Evolutionary conservation across 37 sponge, comb jelly and placozoan genomes (phyloP).

Genomic region (Ephydatia muelleri): DNA sequence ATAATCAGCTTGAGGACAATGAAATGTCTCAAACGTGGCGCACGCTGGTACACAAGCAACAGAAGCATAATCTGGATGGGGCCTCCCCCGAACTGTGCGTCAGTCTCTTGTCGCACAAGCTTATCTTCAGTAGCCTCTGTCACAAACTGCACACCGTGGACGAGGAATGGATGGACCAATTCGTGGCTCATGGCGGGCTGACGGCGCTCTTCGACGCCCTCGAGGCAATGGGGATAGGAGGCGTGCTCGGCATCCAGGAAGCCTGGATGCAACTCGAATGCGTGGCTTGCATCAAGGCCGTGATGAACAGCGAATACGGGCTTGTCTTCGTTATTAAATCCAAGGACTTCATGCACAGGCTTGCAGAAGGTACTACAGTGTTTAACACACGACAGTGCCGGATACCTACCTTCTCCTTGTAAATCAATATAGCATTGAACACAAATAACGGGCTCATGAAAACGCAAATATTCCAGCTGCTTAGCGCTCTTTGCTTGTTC

Average conservation of each 20-base stretch:
- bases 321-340: slow-evolving; percentile 73
- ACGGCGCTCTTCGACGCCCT: slow-evolving; percentile 83
- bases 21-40: too few relatives aligned
- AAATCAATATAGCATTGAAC: slow-evolving; percentile 66
- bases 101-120: slow-evolving; percentile 46
- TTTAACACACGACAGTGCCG: background rate
- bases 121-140: slow-evolving; percentile 72
- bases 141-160: slow-evolving; percentile 58
- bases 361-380: background rate
- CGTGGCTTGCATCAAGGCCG: slow-evolving; percentile 78
- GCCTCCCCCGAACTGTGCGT: slow-evolving; percentile 83
- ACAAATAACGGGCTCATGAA: slow-evolving; percentile 90
- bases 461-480: slow-evolving; percentile 87
- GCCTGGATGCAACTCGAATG: slow-evolving; percentile 91
- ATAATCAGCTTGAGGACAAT: too few relatives aligned
- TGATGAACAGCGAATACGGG: slow-evolving; percentile 86
- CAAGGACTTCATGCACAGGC: slow-evolving; percentile 2
- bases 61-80: slow-evolving; percentile 44
- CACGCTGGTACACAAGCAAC: too few relatives aligned
- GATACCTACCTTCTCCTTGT: too few relatives aligned
- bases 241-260: slow-evolving; percentile 68
- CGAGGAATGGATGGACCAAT: slow-evolving; percentile 85
- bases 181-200: slow-evolving; percentile 82
- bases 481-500: slow-evolving; percentile 87
- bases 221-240: slow-evolving; percentile 58